phyloP scores from a whole-genome alignment of 2,888 invertebrate species.

The Electrophaes corylata region DNA sequence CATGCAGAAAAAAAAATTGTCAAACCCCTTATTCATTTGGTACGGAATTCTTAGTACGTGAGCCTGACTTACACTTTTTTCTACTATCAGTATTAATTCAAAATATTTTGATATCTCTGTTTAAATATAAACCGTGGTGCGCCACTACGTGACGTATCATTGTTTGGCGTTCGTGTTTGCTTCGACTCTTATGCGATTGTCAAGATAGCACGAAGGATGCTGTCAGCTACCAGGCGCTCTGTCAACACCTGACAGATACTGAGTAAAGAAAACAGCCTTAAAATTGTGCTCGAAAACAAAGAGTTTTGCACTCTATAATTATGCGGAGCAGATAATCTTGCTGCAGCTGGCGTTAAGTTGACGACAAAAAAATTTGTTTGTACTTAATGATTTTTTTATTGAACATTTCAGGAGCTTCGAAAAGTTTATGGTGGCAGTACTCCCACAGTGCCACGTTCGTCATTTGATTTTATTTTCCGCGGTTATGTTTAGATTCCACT shows the following conservation, averaged over 20 bases:
- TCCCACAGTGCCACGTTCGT: no score
- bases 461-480: no score
- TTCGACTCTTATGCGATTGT: constrained; percentile 39
- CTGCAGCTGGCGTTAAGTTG: no score
- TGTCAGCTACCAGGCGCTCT: constrained; percentile 50
- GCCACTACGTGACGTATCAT: constrained; percentile 51
- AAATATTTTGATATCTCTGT: constrained; percentile 20
- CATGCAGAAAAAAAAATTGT: no score
- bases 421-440: no score
- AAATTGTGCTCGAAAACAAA: constrained; percentile 1
- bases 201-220: constrained; percentile 55
- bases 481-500: no score
- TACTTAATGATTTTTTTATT: no score
- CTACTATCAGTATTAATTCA: background rate
- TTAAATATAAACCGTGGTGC: constrained; percentile 54
- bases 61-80: background rate
- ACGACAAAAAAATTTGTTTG: no score
- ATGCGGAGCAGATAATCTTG: no score
- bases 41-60: background rate
- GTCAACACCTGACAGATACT: constrained; percentile 44
- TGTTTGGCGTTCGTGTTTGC: constrained; percentile 51
- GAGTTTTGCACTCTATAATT: no score
- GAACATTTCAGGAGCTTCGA: no score
- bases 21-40: no score
- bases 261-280: constrained; percentile 5